phyloP scores from a whole-genome alignment of 2,797 vertebrate genomes.

The Sternotherus odoratus region DNA sequence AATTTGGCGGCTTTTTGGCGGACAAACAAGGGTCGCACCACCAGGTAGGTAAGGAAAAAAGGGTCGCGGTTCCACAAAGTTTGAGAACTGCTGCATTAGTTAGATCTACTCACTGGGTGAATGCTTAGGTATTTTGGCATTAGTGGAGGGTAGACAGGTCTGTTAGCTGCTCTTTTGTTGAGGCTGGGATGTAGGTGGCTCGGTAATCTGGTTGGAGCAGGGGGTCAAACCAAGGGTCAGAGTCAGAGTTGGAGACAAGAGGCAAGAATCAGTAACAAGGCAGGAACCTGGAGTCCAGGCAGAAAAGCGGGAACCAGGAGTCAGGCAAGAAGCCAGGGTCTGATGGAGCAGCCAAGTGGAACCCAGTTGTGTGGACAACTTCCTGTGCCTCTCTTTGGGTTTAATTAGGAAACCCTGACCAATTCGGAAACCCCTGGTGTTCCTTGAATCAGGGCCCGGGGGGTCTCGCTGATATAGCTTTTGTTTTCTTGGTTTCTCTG shows the following conservation, averaged over 20 bases:
- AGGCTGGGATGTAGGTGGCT: background rate
- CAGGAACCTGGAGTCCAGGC: background rate
- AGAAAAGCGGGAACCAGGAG: background rate
- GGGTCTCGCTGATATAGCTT: background rate
- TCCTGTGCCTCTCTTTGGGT: background rate
- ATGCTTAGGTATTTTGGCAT: background rate
- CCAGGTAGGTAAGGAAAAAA: too few species aligned
- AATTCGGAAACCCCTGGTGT: background rate
- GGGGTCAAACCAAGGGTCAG: background rate
- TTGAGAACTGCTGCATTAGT: background rate
- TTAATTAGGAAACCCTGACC: background rate
- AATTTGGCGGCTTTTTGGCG: too few species aligned
- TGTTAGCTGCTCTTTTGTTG: background rate
- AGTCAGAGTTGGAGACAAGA: background rate
- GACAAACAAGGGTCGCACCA: too few species aligned
- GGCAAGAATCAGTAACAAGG: background rate
- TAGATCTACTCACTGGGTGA: background rate
- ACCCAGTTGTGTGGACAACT: background rate
- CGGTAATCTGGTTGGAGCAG: background rate
- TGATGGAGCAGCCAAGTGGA: background rate
- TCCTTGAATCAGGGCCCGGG: background rate
- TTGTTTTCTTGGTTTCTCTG: background rate
- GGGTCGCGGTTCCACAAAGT: too few species aligned
- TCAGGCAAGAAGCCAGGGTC: background rate
- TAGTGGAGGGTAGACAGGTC: background rate